These are phyloP conservation scores for Acanthochromis polyacanthus DNA, from an alignment of 2,113 vertebrate genomes.

Conservation along the genomic window DNA sequence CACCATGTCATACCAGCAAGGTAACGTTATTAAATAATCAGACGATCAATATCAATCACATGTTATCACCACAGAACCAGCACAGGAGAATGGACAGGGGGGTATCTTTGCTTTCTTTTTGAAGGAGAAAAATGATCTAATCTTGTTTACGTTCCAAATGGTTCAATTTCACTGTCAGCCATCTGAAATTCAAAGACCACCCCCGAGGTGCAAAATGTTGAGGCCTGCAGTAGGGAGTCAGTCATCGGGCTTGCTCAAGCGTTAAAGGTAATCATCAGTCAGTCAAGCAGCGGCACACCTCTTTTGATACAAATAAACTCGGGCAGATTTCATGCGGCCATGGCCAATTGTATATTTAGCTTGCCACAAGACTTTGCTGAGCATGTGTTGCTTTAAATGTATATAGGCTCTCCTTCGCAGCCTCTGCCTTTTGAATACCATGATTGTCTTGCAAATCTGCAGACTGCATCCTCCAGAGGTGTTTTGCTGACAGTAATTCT, in stretches of 20 bases:
- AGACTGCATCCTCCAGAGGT: conserved; percentile 33
- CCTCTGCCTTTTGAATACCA: conserved; percentile 33
- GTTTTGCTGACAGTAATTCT: conserved; percentile 62
- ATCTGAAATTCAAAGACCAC: conserved; percentile 42
- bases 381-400: conserved; percentile 43
- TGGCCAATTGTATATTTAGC: conserved; percentile 2
- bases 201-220: conserved; percentile 29
- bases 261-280: conserved; percentile 55
- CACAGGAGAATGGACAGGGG: conserved; percentile 9
- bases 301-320: conserved; percentile 49
- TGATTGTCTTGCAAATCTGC: conserved; percentile 38
- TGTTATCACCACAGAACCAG: conserved; percentile 31
- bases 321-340: conserved; percentile 20
- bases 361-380: conserved; percentile 32
- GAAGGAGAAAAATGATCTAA: conserved; percentile 35
- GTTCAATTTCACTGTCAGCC: conserved; percentile 55
- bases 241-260: conserved; percentile 23
- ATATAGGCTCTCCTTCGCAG: conserved; percentile 1
- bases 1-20: conserved; percentile 8
- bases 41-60: conserved; percentile 38
- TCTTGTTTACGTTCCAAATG: conserved; percentile 64
- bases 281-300: conserved; percentile 23
- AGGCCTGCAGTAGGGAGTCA: conserved; percentile 20
- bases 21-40: conserved; percentile 44
- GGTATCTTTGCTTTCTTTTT: conserved; percentile 19